Evolutionary conservation across 2,113 vertebrate genomes (phyloP), one percentile per base, ranked within the genome.

Genomic region (Lanius collurio): DNA sequence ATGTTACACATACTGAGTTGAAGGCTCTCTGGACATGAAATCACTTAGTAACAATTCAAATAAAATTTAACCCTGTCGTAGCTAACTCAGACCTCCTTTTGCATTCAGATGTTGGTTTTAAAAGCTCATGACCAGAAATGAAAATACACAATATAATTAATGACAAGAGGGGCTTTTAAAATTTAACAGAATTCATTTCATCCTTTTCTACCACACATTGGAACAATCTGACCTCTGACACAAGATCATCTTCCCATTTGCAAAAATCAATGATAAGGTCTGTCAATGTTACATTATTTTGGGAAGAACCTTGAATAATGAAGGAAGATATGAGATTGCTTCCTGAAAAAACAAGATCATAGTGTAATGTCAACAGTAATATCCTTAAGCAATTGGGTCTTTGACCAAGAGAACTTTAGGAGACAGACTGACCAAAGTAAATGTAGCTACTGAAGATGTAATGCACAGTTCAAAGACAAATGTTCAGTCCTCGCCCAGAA

Each of bases 21-120:
- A 90, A 94, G 84, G 30, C 39, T 90, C 90, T 86, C 85, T 91
- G 71, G 92, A 90, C 67, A 90, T 67, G 93, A 94, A 95, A 93
- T 90, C 62, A 76, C 57, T 89, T 81, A 55, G 63, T 55, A 90
- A 86, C 15, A 27, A 83, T 60, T 94, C 21, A 7, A 88, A 81
- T 31, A 69, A 79, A 83, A 85, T 94, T 95, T 97, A 97, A 97
- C 93, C 87, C 94, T 81, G 3, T 41, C 9, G 26, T 41, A 75
- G 63, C 85, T 81, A 53, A 77, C 33, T 65, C 63, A 63, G 39
- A 19, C 35, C 60, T 77, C 15, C 21, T 93, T 69, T 65, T 55
- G 22, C 12, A 24, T 47, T 79, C 35, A 15, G 28, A 55, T 15
- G 24, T 37, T 65, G 39, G 31, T 44, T 88, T 70, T 39, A 67